A percentile compares a stretch with the other conserved stretches of the same genome.
phyloP scores from a whole-genome alignment of 2,888 invertebrate genomes.

The Acanthacorydalis orientalis region DNA sequence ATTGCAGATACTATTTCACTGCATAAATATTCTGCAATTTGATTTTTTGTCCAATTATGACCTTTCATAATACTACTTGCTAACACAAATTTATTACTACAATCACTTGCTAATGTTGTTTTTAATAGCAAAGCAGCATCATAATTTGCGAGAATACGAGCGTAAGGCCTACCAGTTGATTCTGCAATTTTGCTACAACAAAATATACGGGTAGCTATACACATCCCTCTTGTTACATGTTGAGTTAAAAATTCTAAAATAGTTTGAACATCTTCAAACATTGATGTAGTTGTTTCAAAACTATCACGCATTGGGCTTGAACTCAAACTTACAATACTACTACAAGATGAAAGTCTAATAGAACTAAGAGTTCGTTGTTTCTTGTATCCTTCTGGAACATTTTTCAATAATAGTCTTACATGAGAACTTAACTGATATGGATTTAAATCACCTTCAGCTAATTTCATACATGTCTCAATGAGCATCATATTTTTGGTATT shows the following conservation, averaged over 20 bases:
- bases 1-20: constrained; percentile 41
- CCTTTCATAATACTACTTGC: constrained; percentile 40
- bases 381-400: constrained; percentile 19
- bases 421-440: constrained; percentile 50
- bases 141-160: constrained; percentile 31
- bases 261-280: constrained; percentile 20
- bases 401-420: constrained; percentile 25
- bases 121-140: constrained; percentile 33
- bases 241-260: constrained; percentile 31
- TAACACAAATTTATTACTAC: constrained; percentile 36
- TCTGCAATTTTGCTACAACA: constrained; percentile 37
- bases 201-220: constrained; percentile 34
- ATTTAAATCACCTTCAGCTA: constrained; percentile 43
- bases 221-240: constrained; percentile 31
- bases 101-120: constrained; percentile 32
- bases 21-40: constrained; percentile 46
- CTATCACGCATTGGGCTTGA: not conserved
- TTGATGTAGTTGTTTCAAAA: constrained; percentile 10
- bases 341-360: constrained; percentile 16
- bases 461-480: constrained; percentile 39
- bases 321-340: constrained; percentile 6
- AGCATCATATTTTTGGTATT: constrained; percentile 35
- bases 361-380: constrained; percentile 23
- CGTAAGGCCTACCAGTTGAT: constrained; percentile 36
- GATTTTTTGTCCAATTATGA: constrained; percentile 31